phyloP scores from a whole-genome alignment of 1,140 invertebrate genomes.

The Formica selysi region DNA sequence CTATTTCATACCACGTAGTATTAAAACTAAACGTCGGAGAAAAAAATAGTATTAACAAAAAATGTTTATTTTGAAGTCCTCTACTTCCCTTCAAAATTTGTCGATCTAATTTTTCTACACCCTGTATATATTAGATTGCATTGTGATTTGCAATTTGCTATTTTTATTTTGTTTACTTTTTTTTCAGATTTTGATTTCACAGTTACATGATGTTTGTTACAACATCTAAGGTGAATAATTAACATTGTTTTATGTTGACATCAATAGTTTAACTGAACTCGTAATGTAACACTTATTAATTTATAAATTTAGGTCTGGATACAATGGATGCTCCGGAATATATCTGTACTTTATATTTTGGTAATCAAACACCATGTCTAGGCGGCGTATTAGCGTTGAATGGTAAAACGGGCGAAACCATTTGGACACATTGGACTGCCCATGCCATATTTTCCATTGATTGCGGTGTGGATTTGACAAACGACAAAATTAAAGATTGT shows the following conservation, averaged over 20 bases:
- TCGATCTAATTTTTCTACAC: no score
- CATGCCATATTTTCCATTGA: conserved; percentile 92
- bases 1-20: no score
- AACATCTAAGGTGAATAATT: conserved; percentile 58
- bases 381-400: conserved; percentile 93
- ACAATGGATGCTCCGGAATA: conserved; percentile 79
- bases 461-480: conserved; percentile 91
- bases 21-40: no score
- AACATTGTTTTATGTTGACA: conserved; percentile 32
- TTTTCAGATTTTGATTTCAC: conserved; percentile 68
- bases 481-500: conserved; percentile 91
- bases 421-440: conserved; percentile 92
- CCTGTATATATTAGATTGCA: neutral
- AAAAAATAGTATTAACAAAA: no score
- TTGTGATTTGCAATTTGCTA: conserved; percentile 49
- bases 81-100: no score
- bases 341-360: conserved; percentile 90
- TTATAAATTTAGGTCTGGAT: conserved; percentile 79
- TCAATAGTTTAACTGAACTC: neutral
- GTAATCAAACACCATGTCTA: conserved; percentile 89
- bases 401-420: conserved; percentile 90
- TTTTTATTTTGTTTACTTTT: conserved; percentile 59
- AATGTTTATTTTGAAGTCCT: no score
- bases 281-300: conserved; percentile 26
- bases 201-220: conserved; percentile 56